Evolutionary conservation across 1,140 invertebrate genomes (phyloP), one percentile per base, ranked within the genome.

Genomic region (Hormaphis cornu): DNA sequence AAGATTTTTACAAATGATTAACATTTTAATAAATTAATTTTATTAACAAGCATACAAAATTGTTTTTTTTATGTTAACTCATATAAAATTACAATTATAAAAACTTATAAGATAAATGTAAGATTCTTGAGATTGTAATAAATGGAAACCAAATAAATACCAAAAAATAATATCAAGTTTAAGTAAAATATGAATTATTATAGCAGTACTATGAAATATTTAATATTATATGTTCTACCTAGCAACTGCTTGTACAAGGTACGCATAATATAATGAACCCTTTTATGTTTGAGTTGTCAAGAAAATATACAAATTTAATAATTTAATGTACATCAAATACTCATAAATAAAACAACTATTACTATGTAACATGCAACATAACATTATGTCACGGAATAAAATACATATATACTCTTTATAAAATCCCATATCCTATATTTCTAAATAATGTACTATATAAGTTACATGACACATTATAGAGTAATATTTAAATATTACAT

Each of bases 161-260:
- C 14, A 1, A 52, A 53, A 26, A 63, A 28, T 22, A 28, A 24
- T 26, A 44, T 24, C 4, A 4, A 48, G 4, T 48, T 63, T 46
- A 16, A n/a, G n/a, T n/a, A n/a, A n/a, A n/a, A n/a, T n/a, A n/a
- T n/a, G n/a, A 16, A 18, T 63, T n/a, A 16, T 28, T 46, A 26
- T 46, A 53, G 8, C 53, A 22, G 66, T 54, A 69, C 66, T 35
- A 69, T 20, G 40, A 48, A 69, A 54, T 69, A 69, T 9, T 50
- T 50, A 50, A 50, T 50, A 18, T 50, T 24, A 42, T 37, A 54
- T 69, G 42, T 56, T 7, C 26, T 37, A n/a, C 63, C 9, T 52
- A 7, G 63, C 24, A 63, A 46, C 58, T 28, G 28, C 22, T 46
- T 28, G 58, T 63, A 63, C 58, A 63, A 63, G 58, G 58, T 14